Evolutionary conservation across 2,888 invertebrate genomes (phyloP), one percentile per base, ranked within the genome.

Genomic region (Calameuta filiformis): DNA sequence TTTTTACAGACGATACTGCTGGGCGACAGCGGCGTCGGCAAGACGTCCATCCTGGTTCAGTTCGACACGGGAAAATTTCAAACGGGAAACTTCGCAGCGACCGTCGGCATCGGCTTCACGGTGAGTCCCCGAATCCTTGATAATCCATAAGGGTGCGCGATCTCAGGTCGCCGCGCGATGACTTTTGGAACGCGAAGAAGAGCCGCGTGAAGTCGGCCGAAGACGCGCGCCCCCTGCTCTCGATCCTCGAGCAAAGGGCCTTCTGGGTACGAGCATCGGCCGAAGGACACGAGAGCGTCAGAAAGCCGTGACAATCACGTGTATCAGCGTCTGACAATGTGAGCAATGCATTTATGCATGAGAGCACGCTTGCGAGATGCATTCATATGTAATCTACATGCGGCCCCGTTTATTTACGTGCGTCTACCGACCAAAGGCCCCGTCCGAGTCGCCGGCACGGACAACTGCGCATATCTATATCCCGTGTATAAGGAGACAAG

Each of bases 81-180:
- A 89, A 94, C 95, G 1, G 97, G 97, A 11, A 97, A 96, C 86
- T 98, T 98, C 92, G 97, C 98, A 0, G 98, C 98, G 11, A 98
- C 98, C 1, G 98, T 98, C 76, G 98, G 98, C 77, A 98, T 98
- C 86, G 98, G 98, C 69, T 97, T 98, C 90, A 98, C 97, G 94
- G 98, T 98, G 92, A 96, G 96, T 94, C 4, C 37, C 4, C 1
- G 4, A 15, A 37, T 37, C 35, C 4, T 37, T 12, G 12, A 1
- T 37, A 12, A 37, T 15, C 15, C 1, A 4, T 37, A 12, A 3
- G 3, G 3, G 33, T 4, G 33, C 33, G 33, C 33, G 4, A 33
- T 33, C 33, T 33, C 0, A 4, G 3, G 33, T 33, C 33, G 33
- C 33, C 33, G 33, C 33, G 33, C 4, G 33, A 33, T 33, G 33